Evolutionary conservation across 2,888 invertebrate genomes (phyloP).

Genomic region (Frankliniella intonsa): DNA sequence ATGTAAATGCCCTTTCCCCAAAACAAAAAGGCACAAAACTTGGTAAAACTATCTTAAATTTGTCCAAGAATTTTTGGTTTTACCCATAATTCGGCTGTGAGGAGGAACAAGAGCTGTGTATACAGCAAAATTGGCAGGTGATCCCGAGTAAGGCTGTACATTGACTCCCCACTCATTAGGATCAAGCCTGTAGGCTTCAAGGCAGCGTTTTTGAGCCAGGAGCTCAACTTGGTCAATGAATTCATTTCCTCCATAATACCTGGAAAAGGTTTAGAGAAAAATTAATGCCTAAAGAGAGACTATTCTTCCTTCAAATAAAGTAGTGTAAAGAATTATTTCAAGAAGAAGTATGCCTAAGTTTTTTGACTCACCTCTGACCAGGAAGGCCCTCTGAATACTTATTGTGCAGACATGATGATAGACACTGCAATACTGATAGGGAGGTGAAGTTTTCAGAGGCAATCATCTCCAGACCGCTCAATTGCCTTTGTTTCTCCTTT

Average conservation of each 20-base stretch:
- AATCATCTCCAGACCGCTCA: conserved; percentile 86
- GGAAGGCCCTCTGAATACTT: conserved; percentile 95
- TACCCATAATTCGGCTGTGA: conserved; percentile 89
- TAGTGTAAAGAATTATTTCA: conserved; percentile 11
- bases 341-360: conserved; percentile 27
- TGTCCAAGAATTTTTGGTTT: conserved; percentile 27
- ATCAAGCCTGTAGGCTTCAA: conserved; percentile 75
- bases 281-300: conserved; percentile 21
- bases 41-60: not conserved
- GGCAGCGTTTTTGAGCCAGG: conserved; percentile 79
- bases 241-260: conserved; percentile 97
- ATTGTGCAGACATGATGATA: conserved; percentile 88
- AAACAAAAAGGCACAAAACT: not conserved
- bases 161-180: conserved; percentile 93
- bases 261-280: conserved; percentile 45
- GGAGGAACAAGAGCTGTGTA: conserved; percentile 88
- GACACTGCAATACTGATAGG: conserved; percentile 79
- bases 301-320: not conserved
- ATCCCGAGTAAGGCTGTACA: conserved; percentile 94
- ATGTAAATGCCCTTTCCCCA: not conserved
- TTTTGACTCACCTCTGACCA: conserved; percentile 66
- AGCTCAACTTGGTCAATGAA: conserved; percentile 89
- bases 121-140: conserved; percentile 95
- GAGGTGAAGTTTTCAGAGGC: conserved; percentile 97
- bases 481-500: conserved; percentile 82